A percentile compares a stretch with the other conserved stretches of the same genome.
Evolutionary conservation across 2,113 vertebrate genomes (phyloP).

Genomic region (Penelope pileata): DNA sequence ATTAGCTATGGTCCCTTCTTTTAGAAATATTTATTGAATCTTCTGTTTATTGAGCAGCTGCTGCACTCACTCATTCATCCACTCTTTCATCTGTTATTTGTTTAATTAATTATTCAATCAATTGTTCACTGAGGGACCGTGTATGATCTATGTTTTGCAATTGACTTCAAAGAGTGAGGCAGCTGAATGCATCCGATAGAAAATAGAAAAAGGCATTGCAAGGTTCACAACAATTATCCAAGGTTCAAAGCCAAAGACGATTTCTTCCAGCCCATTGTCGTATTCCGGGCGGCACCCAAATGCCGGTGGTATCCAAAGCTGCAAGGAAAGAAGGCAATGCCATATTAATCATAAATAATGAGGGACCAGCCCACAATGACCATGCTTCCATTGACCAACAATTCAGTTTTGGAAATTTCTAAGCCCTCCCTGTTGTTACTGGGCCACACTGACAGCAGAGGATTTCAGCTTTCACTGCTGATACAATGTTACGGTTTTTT

Average conservation of each 20-base stretch:
- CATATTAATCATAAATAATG: not conserved
- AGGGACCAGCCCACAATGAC: not conserved
- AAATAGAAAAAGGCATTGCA: conserved; percentile 94
- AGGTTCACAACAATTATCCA: conserved; percentile 97
- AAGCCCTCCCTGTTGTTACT: not conserved
- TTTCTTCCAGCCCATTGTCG: conserved; percentile 92
- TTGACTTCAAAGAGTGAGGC: conserved; percentile 95
- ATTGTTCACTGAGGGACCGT: not conserved
- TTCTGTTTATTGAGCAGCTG: conserved; percentile 35
- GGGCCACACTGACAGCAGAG: not conserved
- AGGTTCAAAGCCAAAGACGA: conserved; percentile 90
- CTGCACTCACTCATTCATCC: conserved; percentile 13
- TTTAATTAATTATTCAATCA: conserved; percentile 30
- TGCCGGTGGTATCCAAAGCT: conserved; percentile 95
- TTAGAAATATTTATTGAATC: not conserved
- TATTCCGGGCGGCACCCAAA: conserved; percentile 97
- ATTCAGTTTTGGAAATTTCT: not conserved
- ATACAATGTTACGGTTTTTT: not conserved
- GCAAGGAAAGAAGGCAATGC: conserved; percentile 41
- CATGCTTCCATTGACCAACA: not conserved
- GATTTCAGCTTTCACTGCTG: not conserved
- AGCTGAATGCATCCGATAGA: conserved; percentile 97
- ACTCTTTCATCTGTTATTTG: not conserved
- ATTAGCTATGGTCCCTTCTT: not conserved
- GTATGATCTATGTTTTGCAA: conserved; percentile 81